A percentile compares a stretch with the other conserved stretches of the same genome.
These are phyloP conservation scores for Corythornis madagascariensis DNA, from an alignment of 2,113 vertebrate genomes.

Conservation along the genomic window DNA sequence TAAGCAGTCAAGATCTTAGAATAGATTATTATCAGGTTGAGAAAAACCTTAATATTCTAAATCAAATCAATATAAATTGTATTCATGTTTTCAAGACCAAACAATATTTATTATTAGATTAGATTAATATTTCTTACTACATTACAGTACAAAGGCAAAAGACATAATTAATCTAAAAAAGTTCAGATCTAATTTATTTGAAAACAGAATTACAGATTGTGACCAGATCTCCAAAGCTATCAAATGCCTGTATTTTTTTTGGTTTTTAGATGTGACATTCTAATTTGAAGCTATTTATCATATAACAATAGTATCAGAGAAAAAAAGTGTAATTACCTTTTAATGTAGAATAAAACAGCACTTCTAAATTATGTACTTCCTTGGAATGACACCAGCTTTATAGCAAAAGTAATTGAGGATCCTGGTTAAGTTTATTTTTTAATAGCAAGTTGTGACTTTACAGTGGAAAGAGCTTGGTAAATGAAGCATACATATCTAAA, in stretches of 20 bases:
- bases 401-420: not conserved
- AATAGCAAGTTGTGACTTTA: not conserved
- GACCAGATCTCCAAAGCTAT: not conserved
- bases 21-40: not conserved
- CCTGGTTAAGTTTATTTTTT: not conserved
- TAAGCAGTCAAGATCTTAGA: not conserved
- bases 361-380: not conserved
- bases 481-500: not conserved
- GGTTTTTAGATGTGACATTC: not conserved
- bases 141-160: not conserved
- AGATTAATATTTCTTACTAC: not conserved
- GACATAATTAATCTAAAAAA: accelerated
- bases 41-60: not conserved
- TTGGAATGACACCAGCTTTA: not conserved
- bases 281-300: not conserved
- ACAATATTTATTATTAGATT: not conserved
- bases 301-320: not conserved
- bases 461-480: not conserved
- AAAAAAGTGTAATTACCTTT: not conserved
- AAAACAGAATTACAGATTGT: not conserved
- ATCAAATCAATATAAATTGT: not conserved
- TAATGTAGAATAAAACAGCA: not conserved
- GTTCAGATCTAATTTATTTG: not conserved
- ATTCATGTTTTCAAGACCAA: not conserved
- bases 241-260: not conserved